Percentiles rank a stretch among this genome's conserved stretches.
Evolutionary conservation across 92 coral and sea anemone species (phyloP).

Genomic region (Epizoanthus stellaris): DNA sequence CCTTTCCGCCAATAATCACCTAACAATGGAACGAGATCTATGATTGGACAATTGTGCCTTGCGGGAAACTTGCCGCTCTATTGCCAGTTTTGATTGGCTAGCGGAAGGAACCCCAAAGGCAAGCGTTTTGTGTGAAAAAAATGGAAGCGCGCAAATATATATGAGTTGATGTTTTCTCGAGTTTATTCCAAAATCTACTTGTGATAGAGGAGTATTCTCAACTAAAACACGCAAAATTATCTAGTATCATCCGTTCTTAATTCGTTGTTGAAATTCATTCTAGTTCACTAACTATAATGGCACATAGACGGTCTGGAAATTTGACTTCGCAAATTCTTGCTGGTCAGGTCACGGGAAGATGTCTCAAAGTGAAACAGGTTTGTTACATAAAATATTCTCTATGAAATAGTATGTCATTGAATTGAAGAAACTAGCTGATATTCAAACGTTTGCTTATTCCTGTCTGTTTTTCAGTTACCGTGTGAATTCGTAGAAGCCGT

Average conservation of each 20-base stretch:
- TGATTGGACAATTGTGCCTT: slow-evolving; percentile 53
- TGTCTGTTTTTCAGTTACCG: slow-evolving; percentile 67
- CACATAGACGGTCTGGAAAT: slow-evolving; percentile 58
- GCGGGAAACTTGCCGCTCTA: slow-evolving; percentile 21
- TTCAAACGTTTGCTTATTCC: background rate
- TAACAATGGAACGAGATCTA: slow-evolving; percentile 45
- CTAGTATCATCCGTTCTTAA: background rate
- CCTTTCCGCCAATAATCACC: slow-evolving; percentile 55
- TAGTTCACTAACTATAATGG: slow-evolving; percentile 55
- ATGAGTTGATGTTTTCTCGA: slow-evolving; percentile 34
- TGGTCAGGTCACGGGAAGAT: slow-evolving; percentile 73
- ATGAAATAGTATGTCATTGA: background rate
- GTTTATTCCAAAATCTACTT: slow-evolving; percentile 24
- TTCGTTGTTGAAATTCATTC: background rate
- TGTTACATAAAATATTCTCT: slow-evolving; percentile 35
- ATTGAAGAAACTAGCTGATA: background rate
- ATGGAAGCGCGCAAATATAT: slow-evolving; percentile 50
- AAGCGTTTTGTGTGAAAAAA: slow-evolving; percentile 9
- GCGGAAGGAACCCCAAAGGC: background rate
- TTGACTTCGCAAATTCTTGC: slow-evolving; percentile 61
- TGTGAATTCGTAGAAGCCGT: slow-evolving; percentile 73
- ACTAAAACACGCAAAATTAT: background rate
- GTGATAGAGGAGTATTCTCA: slow-evolving; percentile 17
- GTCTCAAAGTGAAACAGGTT: slow-evolving; percentile 72
- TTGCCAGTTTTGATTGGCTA: slow-evolving; percentile 54